These are phyloP conservation scores for Dendrocopos noguchii DNA, from an alignment of 2,113 vertebrate genomes.

Conservation along the genomic window DNA sequence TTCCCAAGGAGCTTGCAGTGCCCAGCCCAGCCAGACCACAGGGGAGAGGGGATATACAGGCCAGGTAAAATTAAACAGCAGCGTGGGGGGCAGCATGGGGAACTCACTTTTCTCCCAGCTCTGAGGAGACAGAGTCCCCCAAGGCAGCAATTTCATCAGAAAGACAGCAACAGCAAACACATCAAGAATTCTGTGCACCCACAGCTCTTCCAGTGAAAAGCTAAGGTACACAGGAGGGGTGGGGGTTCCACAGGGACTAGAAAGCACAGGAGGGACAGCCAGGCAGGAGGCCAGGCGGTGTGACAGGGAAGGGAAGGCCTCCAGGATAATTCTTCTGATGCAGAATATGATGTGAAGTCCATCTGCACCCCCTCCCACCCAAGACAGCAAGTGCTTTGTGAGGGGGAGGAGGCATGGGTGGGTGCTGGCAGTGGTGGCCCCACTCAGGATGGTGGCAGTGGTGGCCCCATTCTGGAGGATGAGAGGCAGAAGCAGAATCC, in stretches of 20 bases:
- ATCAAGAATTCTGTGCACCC: neutral
- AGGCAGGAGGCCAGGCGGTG: rapidly evolving
- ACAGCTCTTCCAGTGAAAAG: neutral
- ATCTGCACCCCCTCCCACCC: neutral
- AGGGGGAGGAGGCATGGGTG: neutral
- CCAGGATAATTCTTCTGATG: neutral
- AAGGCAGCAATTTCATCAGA: neutral
- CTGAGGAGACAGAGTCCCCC: neutral
- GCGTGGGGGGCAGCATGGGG: rapidly evolving
- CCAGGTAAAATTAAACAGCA: neutral
- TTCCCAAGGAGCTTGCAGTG: rapidly evolving
- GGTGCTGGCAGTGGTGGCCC: neutral
- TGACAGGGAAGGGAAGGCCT: neutral
- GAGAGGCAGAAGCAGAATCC: neutral
- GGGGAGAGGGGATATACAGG: neutral
- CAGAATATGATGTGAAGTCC: neutral
- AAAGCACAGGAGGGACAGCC: neutral
- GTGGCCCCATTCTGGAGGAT: rapidly evolving
- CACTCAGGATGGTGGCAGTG: rapidly evolving
- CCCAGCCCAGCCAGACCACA: neutral
- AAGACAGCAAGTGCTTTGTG: too few relatives aligned
- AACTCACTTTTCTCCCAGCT: neutral
- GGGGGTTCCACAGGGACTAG: neutral
- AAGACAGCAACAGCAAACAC: neutral
- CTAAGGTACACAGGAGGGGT: neutral